Conservation (phyloP, 2,888 invertebrate genomes). For the Mantis religiosa region DNA sequence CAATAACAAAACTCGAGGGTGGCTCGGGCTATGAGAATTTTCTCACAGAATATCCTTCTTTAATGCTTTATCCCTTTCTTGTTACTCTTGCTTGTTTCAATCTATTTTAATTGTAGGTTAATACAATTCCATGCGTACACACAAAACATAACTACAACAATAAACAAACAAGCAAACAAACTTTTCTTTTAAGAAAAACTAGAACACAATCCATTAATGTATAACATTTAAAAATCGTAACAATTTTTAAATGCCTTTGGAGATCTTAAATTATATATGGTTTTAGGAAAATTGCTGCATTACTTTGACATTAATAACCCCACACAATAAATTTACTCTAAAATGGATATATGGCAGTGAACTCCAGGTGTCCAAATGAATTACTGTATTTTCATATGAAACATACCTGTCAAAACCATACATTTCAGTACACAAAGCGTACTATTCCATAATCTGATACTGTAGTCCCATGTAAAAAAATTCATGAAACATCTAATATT, state of each 20-base stretch:
- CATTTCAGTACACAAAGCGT: neutral
- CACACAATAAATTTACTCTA: conserved; percentile 2
- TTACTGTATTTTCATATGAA: neutral
- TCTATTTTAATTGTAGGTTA: neutral
- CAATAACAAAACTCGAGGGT: conserved; percentile 9
- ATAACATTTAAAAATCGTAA: neutral
- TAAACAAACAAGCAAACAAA: neutral
- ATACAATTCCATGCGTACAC: neutral
- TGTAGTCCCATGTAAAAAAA: conserved; percentile 4
- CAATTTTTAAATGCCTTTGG: neutral
- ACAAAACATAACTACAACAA: neutral
- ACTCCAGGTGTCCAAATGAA: conserved; percentile 14
- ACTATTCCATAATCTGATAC: neutral
- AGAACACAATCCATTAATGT: neutral
- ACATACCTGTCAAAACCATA: conserved; percentile 1
- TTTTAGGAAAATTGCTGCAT: neutral
- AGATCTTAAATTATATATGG: neutral
- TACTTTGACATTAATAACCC: neutral
- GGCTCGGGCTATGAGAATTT: conserved; percentile 25
- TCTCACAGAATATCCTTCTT: neutral
- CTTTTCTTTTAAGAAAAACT: neutral
- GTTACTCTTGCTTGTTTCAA: neutral
- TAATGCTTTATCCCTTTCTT: neutral
- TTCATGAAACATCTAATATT: conserved; percentile 10
- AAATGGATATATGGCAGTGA: conserved; percentile 23